These are phyloP conservation scores for Agapornis canus DNA, from an alignment of 2,797 vertebrate species.

Conservation along the genomic window DNA sequence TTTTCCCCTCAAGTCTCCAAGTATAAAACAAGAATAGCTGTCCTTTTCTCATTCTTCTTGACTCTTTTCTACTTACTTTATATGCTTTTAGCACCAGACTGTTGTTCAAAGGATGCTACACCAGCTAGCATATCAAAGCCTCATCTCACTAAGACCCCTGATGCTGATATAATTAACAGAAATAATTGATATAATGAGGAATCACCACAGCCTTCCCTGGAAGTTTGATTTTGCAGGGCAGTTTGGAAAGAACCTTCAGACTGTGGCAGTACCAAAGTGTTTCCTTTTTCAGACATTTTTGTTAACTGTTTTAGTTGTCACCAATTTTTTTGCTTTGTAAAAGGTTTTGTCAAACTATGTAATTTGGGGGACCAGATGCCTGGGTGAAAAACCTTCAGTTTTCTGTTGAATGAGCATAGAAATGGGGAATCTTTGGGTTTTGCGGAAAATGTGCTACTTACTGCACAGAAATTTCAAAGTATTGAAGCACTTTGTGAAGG, in stretches of 20 bases:
- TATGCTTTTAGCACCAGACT: neutral
- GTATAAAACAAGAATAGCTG: neutral
- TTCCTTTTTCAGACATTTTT: neutral
- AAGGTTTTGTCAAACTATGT: neutral
- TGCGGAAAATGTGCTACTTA: neutral
- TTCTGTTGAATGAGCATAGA: neutral
- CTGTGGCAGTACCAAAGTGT: fast-evolving
- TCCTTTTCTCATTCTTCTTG: neutral
- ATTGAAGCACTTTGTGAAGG: neutral
- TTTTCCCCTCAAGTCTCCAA: neutral
- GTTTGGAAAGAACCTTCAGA: neutral
- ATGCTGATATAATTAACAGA: neutral
- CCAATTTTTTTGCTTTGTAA: neutral
- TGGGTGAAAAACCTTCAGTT: neutral
- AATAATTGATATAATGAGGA: neutral
- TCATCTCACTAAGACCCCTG: neutral
- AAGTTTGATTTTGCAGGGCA: neutral
- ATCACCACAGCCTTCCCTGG: neutral
- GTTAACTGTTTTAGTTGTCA: neutral
- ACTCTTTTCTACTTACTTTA: neutral
- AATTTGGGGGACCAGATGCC: neutral
- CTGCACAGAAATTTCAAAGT: neutral
- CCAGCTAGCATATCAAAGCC: neutral
- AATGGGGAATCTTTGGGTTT: neutral
- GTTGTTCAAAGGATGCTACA: neutral